phyloP scores from a whole-genome alignment of 1,140 invertebrate genomes.

The Diprion similis region DNA sequence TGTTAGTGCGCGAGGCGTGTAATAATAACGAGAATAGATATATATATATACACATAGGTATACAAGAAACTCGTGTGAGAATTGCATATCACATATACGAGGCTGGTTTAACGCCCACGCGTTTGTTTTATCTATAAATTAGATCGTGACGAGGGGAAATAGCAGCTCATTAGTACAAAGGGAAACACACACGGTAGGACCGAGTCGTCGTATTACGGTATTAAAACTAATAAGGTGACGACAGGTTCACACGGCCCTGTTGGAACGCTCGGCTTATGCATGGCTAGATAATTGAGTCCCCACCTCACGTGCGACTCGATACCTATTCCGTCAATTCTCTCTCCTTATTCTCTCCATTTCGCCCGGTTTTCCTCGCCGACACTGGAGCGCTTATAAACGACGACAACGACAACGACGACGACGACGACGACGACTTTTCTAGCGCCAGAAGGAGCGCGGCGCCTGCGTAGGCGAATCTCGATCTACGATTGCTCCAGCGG shows the following conservation, averaged over 20 bases:
- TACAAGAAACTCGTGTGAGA: too few species aligned
- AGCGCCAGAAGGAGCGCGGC: background rate
- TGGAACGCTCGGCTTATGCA: background rate
- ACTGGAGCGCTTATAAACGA: too few species aligned
- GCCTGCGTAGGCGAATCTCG: background rate
- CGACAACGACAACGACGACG: too few species aligned
- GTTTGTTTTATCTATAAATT: background rate
- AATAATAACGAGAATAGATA: too few species aligned
- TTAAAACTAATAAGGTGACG: background rate
- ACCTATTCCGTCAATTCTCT: too few species aligned
- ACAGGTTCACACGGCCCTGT: background rate
- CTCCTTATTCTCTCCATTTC: background rate
- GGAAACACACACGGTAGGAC: background rate
- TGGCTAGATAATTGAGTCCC: background rate
- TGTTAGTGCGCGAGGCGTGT: too few species aligned
- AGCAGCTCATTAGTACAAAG: constrained; percentile 1
- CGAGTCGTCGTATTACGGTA: background rate
- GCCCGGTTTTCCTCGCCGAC: too few species aligned
- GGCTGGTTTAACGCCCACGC: background rate
- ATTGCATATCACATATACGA: too few species aligned
- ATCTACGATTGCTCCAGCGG: background rate
- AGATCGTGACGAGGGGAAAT: background rate
- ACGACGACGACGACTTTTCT: background rate
- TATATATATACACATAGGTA: too few species aligned
- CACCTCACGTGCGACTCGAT: too few species aligned